These are phyloP conservation scores for Anguilla pacifica DNA, from an alignment of 2,797 vertebrate genomes.

Conservation along the genomic window DNA sequence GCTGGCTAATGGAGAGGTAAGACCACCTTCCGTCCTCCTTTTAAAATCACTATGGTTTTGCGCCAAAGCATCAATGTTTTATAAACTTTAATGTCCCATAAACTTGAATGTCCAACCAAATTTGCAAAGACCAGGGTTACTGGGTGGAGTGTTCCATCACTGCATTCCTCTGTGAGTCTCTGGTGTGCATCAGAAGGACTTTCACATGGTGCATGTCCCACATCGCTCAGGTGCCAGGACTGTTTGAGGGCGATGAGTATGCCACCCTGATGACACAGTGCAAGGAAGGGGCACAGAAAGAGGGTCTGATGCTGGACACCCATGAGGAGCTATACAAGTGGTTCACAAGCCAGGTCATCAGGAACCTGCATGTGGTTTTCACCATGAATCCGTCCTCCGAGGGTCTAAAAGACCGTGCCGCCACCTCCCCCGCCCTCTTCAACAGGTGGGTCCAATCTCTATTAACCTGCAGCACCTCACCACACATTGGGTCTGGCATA, in stretches of 20 bases:
- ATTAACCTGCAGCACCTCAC: background rate
- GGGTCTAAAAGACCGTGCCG: conserved; percentile 95
- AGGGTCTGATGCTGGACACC: conserved; percentile 97
- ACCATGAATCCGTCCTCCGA: conserved; percentile 99
- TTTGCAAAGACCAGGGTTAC: background rate
- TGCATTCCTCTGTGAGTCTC: background rate
- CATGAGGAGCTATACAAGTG: conserved; percentile 98
- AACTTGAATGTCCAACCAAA: background rate
- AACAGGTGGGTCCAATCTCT: conserved; percentile 79
- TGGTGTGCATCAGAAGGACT: background rate
- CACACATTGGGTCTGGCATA: background rate
- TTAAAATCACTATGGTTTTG: background rate
- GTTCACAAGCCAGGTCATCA: conserved; percentile 99
- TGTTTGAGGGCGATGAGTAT: conserved; percentile 98
- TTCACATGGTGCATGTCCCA: background rate
- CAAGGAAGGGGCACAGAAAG: conserved; percentile 98
- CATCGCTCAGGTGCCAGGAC: conserved; percentile 85
- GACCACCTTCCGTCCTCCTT: background rate
- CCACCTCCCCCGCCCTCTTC: conserved; percentile 96
- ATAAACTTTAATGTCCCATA: background rate
- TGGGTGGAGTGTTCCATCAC: background rate
- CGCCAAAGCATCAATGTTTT: background rate
- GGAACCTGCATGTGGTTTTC: conserved; percentile 98
- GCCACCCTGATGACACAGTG: conserved; percentile 98
- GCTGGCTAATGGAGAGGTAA: conserved; percentile 96